phyloP scores from a whole-genome alignment of 2,888 invertebrate genomes.

The Ganaspis brasiliensis region DNA sequence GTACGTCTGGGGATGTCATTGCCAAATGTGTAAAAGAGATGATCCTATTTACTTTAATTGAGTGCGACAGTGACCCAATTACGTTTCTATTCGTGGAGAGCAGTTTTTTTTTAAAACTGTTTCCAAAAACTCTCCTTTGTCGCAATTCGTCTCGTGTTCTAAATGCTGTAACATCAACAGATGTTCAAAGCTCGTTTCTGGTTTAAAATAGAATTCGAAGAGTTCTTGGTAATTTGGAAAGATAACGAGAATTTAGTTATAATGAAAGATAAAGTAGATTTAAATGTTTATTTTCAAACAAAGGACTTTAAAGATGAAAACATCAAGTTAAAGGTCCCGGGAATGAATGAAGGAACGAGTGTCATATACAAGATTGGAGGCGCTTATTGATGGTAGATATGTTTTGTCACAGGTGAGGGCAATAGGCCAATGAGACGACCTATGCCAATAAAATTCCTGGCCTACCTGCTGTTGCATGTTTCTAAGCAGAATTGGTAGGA shows the following conservation, averaged over 20 bases:
- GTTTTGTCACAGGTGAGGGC: constrained; percentile 57
- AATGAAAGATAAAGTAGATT: too few species aligned
- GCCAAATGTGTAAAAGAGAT: constrained; percentile 69
- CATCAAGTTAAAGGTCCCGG: not conserved
- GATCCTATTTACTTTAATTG: constrained; percentile 66
- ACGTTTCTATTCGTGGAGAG: constrained; percentile 59
- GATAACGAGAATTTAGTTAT: not conserved
- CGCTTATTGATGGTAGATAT: constrained; percentile 56
- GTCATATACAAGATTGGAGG: not conserved
- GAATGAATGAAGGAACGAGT: not conserved
- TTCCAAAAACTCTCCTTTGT: constrained; percentile 44
- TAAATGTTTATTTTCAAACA: too few species aligned
- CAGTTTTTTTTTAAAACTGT: not conserved
- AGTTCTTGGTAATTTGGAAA: not conserved
- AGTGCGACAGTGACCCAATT: constrained; percentile 75
- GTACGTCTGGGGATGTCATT: constrained; percentile 71
- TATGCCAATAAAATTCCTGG: constrained; percentile 73
- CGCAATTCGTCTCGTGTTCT: constrained; percentile 22
- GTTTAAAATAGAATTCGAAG: not conserved
- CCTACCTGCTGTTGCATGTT: constrained; percentile 57
- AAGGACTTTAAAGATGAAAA: too few species aligned
- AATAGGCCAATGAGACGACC: constrained; percentile 67
- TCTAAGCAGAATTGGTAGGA: constrained; percentile 42
- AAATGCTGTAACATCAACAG: constrained; percentile 14
- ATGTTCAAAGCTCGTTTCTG: too few species aligned